Base-by-base conservation (phyloP, 2,113 vertebrate genomes). In the Mystacornis crossleyi region DNA sequence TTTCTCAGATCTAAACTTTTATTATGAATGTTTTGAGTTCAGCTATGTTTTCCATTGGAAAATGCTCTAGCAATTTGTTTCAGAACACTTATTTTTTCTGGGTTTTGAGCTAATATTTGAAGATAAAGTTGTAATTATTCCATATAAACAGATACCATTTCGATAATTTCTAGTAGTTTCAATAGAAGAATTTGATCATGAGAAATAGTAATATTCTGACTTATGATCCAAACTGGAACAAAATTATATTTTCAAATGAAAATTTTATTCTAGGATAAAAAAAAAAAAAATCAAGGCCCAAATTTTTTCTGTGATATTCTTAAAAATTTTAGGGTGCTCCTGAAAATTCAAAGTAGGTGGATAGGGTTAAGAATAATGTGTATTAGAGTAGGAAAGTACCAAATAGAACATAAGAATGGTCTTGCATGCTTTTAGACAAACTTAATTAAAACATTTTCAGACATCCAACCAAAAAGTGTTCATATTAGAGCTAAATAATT, bases 271-370 rank as follows among this genome's bases (percentile, higher is more conserved):
- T 14, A 29, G 17, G 12, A 2, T 5, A 33, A 57, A 40, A 16
- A 2, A 5, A 33, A 57, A 40, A 16, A 4, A 28, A 38, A 4
- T 16, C 5, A 25, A 23, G 1, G 1, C 2, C 12, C 1, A 12
- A 70, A 53, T 57, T 1, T 45, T 67, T 55, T 75, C 18, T 19
- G 5, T 38, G 21, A 6, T 75, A 34, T 31, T 66, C 8, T 57
- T 29, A 79, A 79, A 29, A 6, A 4, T 23, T 47, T 47, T n/a
- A 58, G 26, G 4, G 4, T 55, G 4, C 8, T 80, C 38, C 6
- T 42, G 9, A 26, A 80, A 90, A 10, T 82, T 67, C 20, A 31
- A n/a, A 69, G 45, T 10, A 86, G 33, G 8, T 47, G 7, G 4
- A 20, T 28, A 36, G 7, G 36, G 10, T 34, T 77, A 53, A 34